Base-by-base conservation (phyloP, 2,113 vertebrate genomes). In the Notothenia rossii region DNA sequence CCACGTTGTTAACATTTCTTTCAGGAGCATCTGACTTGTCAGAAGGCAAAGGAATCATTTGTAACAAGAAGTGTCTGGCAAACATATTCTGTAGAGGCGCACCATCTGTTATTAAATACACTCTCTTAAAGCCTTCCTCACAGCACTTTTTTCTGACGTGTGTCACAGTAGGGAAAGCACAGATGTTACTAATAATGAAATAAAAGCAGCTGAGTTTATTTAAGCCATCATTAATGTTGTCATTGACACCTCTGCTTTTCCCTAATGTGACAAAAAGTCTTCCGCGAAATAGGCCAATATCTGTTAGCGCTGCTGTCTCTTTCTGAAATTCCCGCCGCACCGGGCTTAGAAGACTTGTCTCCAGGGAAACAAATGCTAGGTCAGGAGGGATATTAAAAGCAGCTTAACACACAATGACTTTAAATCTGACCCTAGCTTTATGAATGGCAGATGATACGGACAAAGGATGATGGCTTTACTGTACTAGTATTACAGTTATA, bases 351-450 rank as follows among this genome's bases (percentile, higher is more conserved):
- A 79, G 66, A 15, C 36, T 5, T 0, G 51, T 92, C 89, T 73
- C 85, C 25, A n/a, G 83, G 91, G 93, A 91, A 82, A 92, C 90
- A 90, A 93, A 86, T 72, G 64, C 43, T 73, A 62, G 58, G 51
- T 70, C 86, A 54, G 58, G 53, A 54, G 82, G 87, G 92, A 88
- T 88, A 88, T 83, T 73, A 82, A 84, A 74, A 81, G 18, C 48
- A 58, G 63, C 72, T 88, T 72, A 67, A 89, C 82, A 76, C 86
- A 65, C 64, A 88, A 90, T 72, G 56, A 84, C 55, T 55, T 75
- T 76, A 66, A 83, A 88, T 88, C 63, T 85, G 70, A 91, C 77
- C 79, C 40, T 14, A 20, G 66, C 45, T 76, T 81, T 54, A 58
- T 53, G 72, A 88, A 77, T 66, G 63, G 33, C 72, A 79, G 40